These are phyloP conservation scores for Heloderma charlesbogerti DNA, from an alignment of 2,113 vertebrate species.

Conservation along the genomic window DNA sequence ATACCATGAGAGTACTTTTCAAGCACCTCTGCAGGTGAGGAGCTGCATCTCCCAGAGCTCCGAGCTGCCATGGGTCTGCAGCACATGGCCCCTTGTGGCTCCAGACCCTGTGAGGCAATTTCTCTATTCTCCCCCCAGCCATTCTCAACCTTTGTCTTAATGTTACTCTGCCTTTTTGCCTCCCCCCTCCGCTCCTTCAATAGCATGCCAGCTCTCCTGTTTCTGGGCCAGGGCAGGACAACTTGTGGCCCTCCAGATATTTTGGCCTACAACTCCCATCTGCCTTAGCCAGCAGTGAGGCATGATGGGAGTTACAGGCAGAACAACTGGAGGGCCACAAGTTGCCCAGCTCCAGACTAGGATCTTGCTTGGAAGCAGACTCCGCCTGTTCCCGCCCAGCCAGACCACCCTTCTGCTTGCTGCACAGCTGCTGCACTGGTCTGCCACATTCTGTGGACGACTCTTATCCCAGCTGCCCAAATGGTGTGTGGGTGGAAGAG, in stretches of 20 bases:
- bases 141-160: background rate
- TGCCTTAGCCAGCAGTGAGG: background rate
- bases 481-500: background rate
- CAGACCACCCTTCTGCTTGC: background rate
- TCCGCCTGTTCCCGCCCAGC: too few relatives aligned
- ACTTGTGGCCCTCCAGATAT: too few relatives aligned
- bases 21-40: slow-evolving; percentile 90
- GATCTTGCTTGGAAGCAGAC: background rate
- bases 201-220: background rate
- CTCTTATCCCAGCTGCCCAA: background rate
- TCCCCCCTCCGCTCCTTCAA: background rate
- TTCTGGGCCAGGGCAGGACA: background rate
- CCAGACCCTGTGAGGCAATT: too few relatives aligned
- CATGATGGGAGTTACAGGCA: too few relatives aligned
- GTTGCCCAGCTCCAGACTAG: too few relatives aligned
- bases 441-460: background rate
- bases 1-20: slow-evolving; percentile 90
- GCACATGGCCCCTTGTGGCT: too few relatives aligned
- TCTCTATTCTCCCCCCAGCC: background rate
- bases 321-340: background rate
- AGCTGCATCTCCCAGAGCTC: background rate
- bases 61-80: background rate
- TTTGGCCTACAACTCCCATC: background rate
- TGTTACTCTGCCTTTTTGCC: background rate
- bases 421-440: background rate